A percentile compares a stretch with the other conserved stretches of the same genome.
Evolutionary conservation across 1,140 invertebrate genomes (phyloP).

Genomic region (Drosophila bocqueti): DNA sequence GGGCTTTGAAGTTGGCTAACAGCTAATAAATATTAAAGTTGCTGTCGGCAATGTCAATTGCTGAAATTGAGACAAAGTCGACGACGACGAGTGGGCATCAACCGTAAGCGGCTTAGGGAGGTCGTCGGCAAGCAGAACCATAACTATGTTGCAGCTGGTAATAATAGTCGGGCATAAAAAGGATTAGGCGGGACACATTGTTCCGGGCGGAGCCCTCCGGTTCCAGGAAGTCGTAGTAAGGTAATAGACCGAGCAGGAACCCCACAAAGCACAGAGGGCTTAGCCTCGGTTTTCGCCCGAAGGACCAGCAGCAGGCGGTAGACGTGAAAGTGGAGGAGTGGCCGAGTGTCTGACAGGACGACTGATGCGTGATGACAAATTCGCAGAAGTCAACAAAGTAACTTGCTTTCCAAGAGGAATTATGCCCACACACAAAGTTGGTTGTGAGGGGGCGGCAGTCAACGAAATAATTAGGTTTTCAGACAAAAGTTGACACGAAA

Average conservation of each 20-base stretch:
- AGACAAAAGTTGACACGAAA: not conserved
- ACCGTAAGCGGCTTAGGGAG: conserved; percentile 66
- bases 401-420: conserved; percentile 6
- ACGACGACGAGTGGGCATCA: conserved; percentile 1
- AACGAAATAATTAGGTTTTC: not conserved
- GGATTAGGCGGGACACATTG: conserved; percentile 71
- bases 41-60: conserved; percentile 53
- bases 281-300: conserved; percentile 8
- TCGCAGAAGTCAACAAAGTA: conserved; percentile 26
- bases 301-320: not conserved
- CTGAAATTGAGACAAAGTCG: conserved; percentile 63
- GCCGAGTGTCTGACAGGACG: conserved; percentile 15
- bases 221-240: conserved; percentile 75
- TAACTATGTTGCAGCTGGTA: conserved; percentile 71
- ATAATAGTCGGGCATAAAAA: conserved; percentile 67
- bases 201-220: conserved; percentile 28
- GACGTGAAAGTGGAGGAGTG: not conserved
- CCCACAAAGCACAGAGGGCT: conserved; percentile 48
- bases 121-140: conserved; percentile 58
- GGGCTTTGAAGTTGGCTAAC: conserved; percentile 47
- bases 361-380: conserved; percentile 59
- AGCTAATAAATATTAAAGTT: conserved; percentile 68
- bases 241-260: conserved; percentile 59
- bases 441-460: not conserved
- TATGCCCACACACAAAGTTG: conserved; percentile 44